phyloP scores from a whole-genome alignment of 53 echinoderm and acorn worm genomes.

The Apostichopus leukothele region DNA sequence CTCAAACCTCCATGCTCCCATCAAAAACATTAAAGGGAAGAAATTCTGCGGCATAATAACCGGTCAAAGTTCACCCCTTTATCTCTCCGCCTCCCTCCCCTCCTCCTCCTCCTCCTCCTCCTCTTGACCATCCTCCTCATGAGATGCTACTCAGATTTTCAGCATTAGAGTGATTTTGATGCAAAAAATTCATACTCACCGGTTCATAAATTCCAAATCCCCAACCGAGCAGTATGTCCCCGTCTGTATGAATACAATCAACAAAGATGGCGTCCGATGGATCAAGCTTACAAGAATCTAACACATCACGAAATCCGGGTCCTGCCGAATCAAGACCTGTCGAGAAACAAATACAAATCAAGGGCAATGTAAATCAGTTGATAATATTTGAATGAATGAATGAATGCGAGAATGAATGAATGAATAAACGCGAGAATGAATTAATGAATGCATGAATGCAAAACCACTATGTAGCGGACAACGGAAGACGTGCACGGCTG shows the following conservation, averaged over 20 bases:
- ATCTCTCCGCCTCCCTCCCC: not conserved
- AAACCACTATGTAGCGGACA: no score
- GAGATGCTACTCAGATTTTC: not conserved
- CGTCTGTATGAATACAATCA: constrained; percentile 83
- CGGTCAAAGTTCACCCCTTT: no score
- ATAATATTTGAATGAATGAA: no score
- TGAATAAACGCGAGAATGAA: no score
- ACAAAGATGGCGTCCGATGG: constrained; percentile 78
- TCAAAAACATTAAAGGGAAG: no score
- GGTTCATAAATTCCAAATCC: constrained; percentile 66
- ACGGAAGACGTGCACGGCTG: no score
- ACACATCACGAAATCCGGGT: constrained; percentile 65
- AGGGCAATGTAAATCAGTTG: no score
- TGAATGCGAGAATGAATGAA: no score
- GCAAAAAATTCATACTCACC: constrained; percentile 40
- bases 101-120: not conserved
- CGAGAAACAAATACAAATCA: not conserved
- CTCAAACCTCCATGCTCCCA: no score
- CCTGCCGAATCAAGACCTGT: constrained; percentile 84
- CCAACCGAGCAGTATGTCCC: constrained; percentile 47
- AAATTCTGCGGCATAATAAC: no score
- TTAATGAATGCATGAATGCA: no score
- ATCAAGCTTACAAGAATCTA: constrained; percentile 66
- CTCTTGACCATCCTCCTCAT: not conserved
- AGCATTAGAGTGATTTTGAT: not conserved